Evolutionary conservation across 2,888 invertebrate genomes (phyloP).

Genomic region (Polydrusus pterygomalis): DNA sequence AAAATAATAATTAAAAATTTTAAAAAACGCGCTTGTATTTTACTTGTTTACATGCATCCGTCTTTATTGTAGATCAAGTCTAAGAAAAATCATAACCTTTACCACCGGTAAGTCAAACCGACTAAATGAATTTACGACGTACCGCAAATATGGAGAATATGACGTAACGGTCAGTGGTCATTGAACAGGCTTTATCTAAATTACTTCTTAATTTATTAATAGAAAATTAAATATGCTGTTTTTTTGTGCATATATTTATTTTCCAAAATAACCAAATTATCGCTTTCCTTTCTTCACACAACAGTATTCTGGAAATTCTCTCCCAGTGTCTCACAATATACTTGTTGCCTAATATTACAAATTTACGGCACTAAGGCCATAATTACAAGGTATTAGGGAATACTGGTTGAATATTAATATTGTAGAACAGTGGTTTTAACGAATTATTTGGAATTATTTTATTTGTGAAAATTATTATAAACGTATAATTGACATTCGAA

Average conservation of each 20-base stretch:
- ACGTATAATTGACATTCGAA: background rate
- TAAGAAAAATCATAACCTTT: too few species aligned
- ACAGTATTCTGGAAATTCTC: slow-evolving; percentile 38
- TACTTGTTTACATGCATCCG: too few species aligned
- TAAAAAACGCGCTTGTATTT: too few species aligned
- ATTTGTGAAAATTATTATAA: background rate
- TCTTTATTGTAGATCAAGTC: too few species aligned
- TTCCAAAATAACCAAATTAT: slow-evolving; percentile 1
- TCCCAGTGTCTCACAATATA: slow-evolving; percentile 58
- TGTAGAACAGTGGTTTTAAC: slow-evolving; percentile 22
- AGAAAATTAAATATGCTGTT: too few species aligned
- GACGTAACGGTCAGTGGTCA: too few species aligned
- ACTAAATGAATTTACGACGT: too few species aligned
- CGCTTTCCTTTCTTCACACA: background rate
- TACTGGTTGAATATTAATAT: slow-evolving; percentile 51
- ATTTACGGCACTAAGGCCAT: slow-evolving; percentile 53
- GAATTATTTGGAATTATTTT: slow-evolving; percentile 17
- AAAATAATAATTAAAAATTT: too few species aligned
- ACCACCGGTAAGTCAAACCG: too few species aligned
- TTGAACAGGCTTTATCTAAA: too few species aligned
- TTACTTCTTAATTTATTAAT: too few species aligned
- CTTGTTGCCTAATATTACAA: slow-evolving; percentile 61
- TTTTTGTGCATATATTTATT: background rate
- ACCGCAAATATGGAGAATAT: too few species aligned
- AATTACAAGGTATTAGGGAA: slow-evolving; percentile 52